A percentile compares a stretch with the other conserved stretches of the same genome.
Evolutionary conservation across 2,797 vertebrate species (phyloP).

Genomic region (Tarsius wallacei): DNA sequence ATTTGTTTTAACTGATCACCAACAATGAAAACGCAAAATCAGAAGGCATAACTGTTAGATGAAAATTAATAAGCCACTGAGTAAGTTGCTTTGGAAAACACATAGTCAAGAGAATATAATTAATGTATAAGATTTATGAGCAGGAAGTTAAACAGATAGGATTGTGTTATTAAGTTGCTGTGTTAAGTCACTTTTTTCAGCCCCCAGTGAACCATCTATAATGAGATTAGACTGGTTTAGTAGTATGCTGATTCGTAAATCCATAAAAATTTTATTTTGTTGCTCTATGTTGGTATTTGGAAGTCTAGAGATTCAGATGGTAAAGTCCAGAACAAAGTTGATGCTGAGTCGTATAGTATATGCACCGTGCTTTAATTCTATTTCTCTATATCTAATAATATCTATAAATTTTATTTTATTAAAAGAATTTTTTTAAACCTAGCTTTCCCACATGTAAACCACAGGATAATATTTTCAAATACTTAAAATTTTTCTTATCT

Average conservation of each 20-base stretch:
- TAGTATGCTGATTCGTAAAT: background rate
- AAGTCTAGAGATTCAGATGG: background rate
- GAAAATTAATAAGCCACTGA: constrained; percentile 25
- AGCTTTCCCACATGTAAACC: background rate
- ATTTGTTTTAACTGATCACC: background rate
- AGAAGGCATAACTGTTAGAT: background rate
- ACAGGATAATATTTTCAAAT: constrained; percentile 35
- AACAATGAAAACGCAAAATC: constrained; percentile 1
- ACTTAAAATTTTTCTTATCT: background rate
- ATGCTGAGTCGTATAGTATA: background rate
- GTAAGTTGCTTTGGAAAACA: constrained; percentile 15
- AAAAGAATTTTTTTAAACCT: constrained; percentile 27
- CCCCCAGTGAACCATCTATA: background rate
- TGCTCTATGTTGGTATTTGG: background rate
- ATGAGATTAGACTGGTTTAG: background rate
- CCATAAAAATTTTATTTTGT: background rate
- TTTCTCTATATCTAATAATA: background rate
- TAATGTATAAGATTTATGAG: background rate
- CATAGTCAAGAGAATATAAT: background rate
- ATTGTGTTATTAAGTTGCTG: background rate
- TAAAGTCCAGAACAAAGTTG: background rate
- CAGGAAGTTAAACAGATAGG: background rate
- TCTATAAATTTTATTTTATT: background rate
- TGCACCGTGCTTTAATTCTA: background rate
- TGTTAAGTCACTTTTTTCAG: background rate